Evolutionary conservation across 2,797 vertebrate genomes (phyloP).

Genomic region (Gymnothorax javanicus): DNA sequence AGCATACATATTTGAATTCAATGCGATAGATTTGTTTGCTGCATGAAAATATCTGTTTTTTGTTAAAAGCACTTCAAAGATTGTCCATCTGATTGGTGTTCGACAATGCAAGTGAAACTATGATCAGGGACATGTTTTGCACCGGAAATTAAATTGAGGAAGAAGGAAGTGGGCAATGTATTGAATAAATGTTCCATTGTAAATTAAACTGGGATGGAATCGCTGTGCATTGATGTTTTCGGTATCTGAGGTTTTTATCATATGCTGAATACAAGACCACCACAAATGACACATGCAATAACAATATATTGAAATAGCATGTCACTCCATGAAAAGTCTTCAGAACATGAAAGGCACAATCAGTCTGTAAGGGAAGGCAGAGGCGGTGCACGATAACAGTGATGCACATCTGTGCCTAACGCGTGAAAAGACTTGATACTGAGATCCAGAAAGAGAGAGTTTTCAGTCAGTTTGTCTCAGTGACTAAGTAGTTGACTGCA

Average conservation of each 20-base stretch:
- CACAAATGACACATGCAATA: not conserved
- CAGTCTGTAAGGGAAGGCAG: not conserved
- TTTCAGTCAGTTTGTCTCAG: not conserved
- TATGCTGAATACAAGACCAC: not conserved
- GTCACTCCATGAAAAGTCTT: not conserved
- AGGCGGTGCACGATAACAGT: not conserved
- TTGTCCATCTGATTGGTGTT: not conserved
- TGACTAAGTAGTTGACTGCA: not conserved
- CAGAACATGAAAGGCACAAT: not conserved
- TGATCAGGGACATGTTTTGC: constrained; percentile 14
- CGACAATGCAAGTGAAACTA: constrained; percentile 16
- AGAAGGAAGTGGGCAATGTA: not conserved
- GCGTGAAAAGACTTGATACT: not conserved
- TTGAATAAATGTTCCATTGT: not conserved
- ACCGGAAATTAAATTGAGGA: not conserved
- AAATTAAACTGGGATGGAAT: not conserved
- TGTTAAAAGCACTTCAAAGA: constrained; percentile 19
- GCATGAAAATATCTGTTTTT: not conserved
- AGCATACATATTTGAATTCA: not conserved
- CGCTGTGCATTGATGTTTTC: not conserved
- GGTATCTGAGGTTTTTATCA: constrained; percentile 6
- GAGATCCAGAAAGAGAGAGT: not conserved
- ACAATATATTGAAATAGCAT: not conserved
- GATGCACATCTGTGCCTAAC: not conserved
- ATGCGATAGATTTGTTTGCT: not conserved